Evolutionary conservation across 2,888 invertebrate genomes (phyloP).

Genomic region (Sphaerophoria taeniata): DNA sequence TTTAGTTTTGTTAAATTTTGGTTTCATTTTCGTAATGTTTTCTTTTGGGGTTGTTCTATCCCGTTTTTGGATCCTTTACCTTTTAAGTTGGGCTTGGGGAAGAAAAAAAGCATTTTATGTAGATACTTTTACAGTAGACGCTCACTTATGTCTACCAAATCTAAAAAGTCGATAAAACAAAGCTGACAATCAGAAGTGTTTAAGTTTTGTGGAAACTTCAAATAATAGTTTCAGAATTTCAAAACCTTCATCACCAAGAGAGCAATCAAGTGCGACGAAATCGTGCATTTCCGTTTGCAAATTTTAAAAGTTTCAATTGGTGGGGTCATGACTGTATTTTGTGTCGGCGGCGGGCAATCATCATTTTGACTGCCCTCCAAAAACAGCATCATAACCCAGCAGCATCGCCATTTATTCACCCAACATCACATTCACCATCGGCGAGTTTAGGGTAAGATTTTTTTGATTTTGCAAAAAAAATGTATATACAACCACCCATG

Average conservation of each 20-base stretch:
- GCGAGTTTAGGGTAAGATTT: constrained; percentile 29
- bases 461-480: constrained; percentile 31
- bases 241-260: not conserved
- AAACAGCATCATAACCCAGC: constrained; percentile 62
- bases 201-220: too few relatives aligned
- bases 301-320: not conserved
- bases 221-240: too few relatives aligned
- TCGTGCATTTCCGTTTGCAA: not conserved
- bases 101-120: not conserved
- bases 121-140: not conserved
- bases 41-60: not conserved
- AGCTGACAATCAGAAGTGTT: too few relatives aligned
- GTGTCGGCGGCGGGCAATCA: constrained; percentile 63
- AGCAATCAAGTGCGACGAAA: not conserved
- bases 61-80: constrained; percentile 41
- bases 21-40: constrained; percentile 22
- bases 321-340: constrained; percentile 15
- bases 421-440: not conserved
- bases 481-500: constrained; percentile 18
- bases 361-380: constrained; percentile 70
- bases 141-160: too few relatives aligned
- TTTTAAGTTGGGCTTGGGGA: not conserved
- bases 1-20: constrained; percentile 23
- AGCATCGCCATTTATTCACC: constrained; percentile 19
- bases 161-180: too few relatives aligned